phyloP scores from a whole-genome alignment of 1,140 invertebrate genomes.

The Cotesia typhae region DNA sequence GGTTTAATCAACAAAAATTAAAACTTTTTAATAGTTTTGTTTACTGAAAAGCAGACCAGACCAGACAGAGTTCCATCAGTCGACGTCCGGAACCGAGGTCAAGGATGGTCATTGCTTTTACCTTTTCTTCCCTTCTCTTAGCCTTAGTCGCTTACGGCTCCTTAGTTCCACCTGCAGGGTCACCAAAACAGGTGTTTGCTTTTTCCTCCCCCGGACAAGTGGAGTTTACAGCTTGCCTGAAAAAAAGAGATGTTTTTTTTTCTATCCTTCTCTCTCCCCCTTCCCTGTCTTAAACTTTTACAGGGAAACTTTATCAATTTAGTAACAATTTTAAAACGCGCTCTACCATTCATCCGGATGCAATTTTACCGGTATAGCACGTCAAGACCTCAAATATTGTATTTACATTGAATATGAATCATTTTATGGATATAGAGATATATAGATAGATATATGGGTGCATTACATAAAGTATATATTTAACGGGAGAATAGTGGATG shows the following conservation, averaged over 20 bases:
- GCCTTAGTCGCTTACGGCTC: no score
- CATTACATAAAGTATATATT: no score
- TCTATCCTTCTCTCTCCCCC: not conserved
- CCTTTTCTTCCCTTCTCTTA: constrained; percentile 19
- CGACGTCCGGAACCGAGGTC: constrained; percentile 36
- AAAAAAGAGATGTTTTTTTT: not conserved
- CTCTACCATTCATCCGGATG: not conserved
- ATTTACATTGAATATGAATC: constrained; percentile 7
- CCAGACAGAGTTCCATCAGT: constrained; percentile 15
- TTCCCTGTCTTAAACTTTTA: not conserved
- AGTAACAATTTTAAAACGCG: not conserved
- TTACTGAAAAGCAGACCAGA: constrained; percentile 24
- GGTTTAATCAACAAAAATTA: constrained; percentile 13
- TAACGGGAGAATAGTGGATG: not conserved
- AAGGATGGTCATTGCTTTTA: constrained; percentile 37
- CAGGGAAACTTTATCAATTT: not conserved
- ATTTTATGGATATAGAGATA: not conserved
- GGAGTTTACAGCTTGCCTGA: no score
- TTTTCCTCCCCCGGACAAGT: no score
- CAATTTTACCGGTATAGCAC: not conserved
- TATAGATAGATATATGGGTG: no score
- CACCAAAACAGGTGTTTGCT: constrained; percentile 38
- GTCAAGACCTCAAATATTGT: constrained; percentile 5
- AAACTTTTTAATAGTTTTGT: constrained; percentile 10
- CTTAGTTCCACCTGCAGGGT: constrained; percentile 35